These are phyloP conservation scores for Neosilurus hyrtlii DNA, from an alignment of 2,797 vertebrate species.

Conservation along the genomic window DNA sequence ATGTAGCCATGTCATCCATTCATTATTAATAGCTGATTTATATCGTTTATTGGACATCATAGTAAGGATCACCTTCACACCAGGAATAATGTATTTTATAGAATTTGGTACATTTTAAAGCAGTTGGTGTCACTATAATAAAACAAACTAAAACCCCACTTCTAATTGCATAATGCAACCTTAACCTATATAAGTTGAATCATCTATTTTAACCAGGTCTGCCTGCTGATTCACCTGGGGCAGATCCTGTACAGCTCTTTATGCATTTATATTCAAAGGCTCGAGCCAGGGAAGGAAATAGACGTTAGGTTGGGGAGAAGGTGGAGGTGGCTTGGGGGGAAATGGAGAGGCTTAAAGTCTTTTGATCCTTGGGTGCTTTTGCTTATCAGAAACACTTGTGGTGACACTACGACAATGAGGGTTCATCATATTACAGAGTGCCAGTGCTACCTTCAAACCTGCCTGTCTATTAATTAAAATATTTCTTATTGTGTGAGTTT, in stretches of 20 bases:
- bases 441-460: constrained; percentile 74
- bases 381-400: constrained; percentile 89
- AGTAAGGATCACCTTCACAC: background rate
- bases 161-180: background rate
- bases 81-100: background rate
- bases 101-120: background rate
- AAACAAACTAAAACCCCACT: background rate
- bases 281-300: constrained; percentile 7
- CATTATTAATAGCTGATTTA: background rate
- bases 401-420: constrained; percentile 84
- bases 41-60: background rate
- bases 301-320: constrained; percentile 57
- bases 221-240: constrained; percentile 58
- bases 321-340: constrained; percentile 63
- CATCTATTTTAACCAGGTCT: constrained; percentile 47
- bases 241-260: constrained; percentile 47
- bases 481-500: constrained; percentile 77
- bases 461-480: constrained; percentile 85
- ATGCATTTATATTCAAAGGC: constrained; percentile 60
- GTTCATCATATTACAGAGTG: constrained; percentile 79
- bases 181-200: background rate
- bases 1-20: too few relatives aligned
- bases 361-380: constrained; percentile 78
- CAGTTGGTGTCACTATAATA: background rate
- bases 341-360: constrained; percentile 80